A percentile compares a stretch with the other conserved stretches of the same genome.
phyloP scores from a whole-genome alignment of 2,888 invertebrate species.

The Lysandra coridon region DNA sequence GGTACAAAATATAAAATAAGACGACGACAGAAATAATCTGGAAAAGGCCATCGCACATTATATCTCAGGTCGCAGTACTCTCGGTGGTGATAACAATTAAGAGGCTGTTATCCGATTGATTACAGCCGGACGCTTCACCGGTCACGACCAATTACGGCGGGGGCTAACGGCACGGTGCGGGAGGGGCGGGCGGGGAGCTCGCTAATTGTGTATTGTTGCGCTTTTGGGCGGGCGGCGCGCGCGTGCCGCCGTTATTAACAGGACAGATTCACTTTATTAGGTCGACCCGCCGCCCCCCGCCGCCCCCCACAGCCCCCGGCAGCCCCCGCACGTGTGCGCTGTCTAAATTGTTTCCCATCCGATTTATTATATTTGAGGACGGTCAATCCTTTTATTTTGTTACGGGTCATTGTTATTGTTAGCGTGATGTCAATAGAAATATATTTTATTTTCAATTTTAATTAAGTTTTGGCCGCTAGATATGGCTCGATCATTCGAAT shows the following conservation, averaged over 20 bases:
- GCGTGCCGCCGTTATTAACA: conserved; percentile 42
- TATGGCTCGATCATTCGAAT: not conserved
- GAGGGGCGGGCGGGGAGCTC: not conserved
- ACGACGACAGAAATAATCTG: too few species aligned
- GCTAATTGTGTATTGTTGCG: conserved; percentile 59
- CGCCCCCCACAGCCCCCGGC: conserved; percentile 15
- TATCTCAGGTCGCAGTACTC: not conserved
- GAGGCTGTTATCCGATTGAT: conserved; percentile 19
- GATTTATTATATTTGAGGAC: conserved; percentile 26
- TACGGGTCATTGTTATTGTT: not conserved
- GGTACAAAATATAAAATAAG: too few species aligned
- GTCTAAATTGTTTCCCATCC: conserved; percentile 12
- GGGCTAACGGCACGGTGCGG: not conserved
- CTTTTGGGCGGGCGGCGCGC: conserved; percentile 49
- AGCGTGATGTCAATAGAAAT: not conserved
- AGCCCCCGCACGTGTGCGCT: not conserved
- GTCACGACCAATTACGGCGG: not conserved
- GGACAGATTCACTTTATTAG: conserved; percentile 47
- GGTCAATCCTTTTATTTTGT: conserved; percentile 26
- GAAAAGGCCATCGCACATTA: not conserved
- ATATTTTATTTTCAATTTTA: not conserved
- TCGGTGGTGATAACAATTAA: conserved; percentile 1
- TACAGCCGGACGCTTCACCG: conserved; percentile 5
- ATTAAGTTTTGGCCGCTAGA: not conserved
- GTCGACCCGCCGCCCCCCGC: conserved; percentile 33